Base-by-base conservation (phyloP, 2,113 vertebrate genomes). In the Accipiter virgatus region DNA sequence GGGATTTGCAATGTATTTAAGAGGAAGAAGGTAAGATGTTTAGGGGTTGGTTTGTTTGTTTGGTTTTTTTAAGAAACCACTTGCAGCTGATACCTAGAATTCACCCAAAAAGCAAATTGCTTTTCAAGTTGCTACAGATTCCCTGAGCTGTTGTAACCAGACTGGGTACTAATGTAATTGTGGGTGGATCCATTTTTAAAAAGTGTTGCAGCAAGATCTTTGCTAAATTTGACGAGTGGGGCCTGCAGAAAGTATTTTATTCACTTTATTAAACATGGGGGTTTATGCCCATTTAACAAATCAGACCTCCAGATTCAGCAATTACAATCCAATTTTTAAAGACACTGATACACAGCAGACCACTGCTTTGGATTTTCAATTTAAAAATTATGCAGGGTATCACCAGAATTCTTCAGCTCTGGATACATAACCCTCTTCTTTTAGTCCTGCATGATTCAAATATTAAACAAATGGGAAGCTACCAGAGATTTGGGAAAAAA, bases 101-200 rank as follows among this genome's bases (percentile, higher is more conserved):
- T 83, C 27, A 78, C 45, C 50, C 67, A 55, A 81, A 93, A 78
- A 86, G 13, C 91, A 96, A 93, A 83, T 3, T 77, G 79, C 67
- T 92, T 85, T 90, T 81, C 48, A 58, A 86, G 90, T 83, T 90
- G 96, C 85, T 83, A 86, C 36, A 92, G 92, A 91, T 92, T 94
- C 79, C 63, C 75, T 13, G 29, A 93, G 92, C 63, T 95, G 90
- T 52, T 95, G 72, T 92, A 96, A 93, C 74, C 61, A 95, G 86
- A 73, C 72, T 65, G 71, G 83, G 86, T 88, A 93, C 67, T 93
- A 96, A 94, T 78, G 47, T 65, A 96, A 43, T 55, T 86, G 95
- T 93, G 80, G 92, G 93, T 93, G 94, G 96, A 90, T 97, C 79
- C 82, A 81, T 90, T 96, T 96, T 95, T 90, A 88, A 90, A 9